A percentile compares a stretch with the other conserved stretches of the same genome.
These are phyloP conservation scores for Ageneiosus marmoratus DNA, from an alignment of 2,113 vertebrate species.

Conservation along the genomic window DNA sequence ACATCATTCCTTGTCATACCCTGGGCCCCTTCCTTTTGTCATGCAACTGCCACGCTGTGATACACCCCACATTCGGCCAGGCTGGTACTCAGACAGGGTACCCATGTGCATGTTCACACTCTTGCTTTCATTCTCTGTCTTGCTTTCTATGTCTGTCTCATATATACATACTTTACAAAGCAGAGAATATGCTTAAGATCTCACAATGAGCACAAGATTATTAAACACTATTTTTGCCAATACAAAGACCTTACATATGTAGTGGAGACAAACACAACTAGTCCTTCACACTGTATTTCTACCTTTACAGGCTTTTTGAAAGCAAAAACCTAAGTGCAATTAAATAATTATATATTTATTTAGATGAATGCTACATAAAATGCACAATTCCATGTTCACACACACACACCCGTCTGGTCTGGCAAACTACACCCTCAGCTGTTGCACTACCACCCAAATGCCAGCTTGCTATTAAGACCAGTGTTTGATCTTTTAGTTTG, in stretches of 20 bases:
- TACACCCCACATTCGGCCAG: slow-evolving; percentile 25
- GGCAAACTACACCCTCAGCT: slow-evolving; percentile 47
- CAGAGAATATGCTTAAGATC: not conserved
- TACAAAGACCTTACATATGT: slow-evolving; percentile 2
- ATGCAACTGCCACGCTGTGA: slow-evolving; percentile 42
- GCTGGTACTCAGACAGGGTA: slow-evolving; percentile 52
- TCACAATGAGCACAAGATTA: not conserved
- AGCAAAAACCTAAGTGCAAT: not conserved
- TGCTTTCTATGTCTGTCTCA: not conserved
- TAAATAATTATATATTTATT: too few relatives aligned
- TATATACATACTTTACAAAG: not conserved
- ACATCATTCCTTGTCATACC: slow-evolving; percentile 65
- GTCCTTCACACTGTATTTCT: not conserved
- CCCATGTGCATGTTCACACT: slow-evolving; percentile 53
- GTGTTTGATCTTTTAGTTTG: slow-evolving; percentile 51
- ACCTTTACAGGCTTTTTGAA: not conserved
- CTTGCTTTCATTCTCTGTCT: not conserved
- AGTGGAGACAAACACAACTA: slow-evolving; percentile 33
- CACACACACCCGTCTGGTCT: slow-evolving; percentile 23
- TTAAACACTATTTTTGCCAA: not conserved
- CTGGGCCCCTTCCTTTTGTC: slow-evolving; percentile 55
- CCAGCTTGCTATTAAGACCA: slow-evolving; percentile 39
- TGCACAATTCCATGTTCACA: slow-evolving; percentile 14
- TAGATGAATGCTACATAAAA: slow-evolving; percentile 8
- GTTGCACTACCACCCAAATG: slow-evolving; percentile 32